phyloP scores from a whole-genome alignment of 1,140 invertebrate genomes.

The Drosophila repleta region DNA sequence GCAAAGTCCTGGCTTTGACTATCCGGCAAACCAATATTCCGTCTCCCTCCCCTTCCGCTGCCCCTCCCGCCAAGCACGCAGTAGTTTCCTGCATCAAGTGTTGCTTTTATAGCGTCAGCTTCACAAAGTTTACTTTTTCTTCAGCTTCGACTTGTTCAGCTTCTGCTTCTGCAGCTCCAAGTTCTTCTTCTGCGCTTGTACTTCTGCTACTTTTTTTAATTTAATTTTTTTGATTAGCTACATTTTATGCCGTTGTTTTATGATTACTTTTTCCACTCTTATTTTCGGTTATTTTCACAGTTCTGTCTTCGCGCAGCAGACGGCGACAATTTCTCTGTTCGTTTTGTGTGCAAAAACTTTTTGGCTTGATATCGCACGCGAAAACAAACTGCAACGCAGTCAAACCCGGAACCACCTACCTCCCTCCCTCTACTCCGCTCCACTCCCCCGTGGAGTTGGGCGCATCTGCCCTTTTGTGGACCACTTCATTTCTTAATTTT shows the following conservation, averaged over 20 bases:
- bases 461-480: constrained; percentile 21
- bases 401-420: not conserved
- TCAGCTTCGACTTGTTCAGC: not conserved
- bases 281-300: constrained; percentile 42
- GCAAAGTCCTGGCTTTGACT: constrained; percentile 5
- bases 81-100: constrained; percentile 26
- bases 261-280: constrained; percentile 43
- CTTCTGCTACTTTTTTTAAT: constrained; percentile 36
- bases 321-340: constrained; percentile 34
- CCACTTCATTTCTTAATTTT: constrained; percentile 51
- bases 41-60: not conserved
- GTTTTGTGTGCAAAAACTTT: constrained; percentile 36
- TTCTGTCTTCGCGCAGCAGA: constrained; percentile 31
- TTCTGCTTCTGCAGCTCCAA: no score
- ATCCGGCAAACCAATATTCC: not conserved
- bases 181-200: not conserved
- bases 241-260: constrained; percentile 30
- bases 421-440: not conserved
- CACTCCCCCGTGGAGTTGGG: not conserved
- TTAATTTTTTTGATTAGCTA: constrained; percentile 64
- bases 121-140: constrained; percentile 33
- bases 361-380: constrained; percentile 11
- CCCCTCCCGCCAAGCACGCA: no score
- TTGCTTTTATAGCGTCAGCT: constrained; percentile 54
- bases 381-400: constrained; percentile 7